Conservation (phyloP, 2,113 vertebrate species). For the Microcebus griseorufus region DNA sequence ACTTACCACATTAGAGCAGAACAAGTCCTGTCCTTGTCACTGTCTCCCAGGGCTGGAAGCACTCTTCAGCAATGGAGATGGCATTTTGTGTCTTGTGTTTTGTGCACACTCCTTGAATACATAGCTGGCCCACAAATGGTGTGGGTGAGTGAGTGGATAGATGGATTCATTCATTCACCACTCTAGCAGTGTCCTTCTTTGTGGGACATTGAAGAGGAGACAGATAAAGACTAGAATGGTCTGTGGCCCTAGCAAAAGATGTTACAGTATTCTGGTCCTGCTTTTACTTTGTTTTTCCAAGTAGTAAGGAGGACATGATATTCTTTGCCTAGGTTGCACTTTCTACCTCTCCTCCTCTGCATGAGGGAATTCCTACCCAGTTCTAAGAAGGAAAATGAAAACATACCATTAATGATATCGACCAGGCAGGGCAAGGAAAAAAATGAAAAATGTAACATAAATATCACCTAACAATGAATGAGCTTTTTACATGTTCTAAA, state of each 20-base stretch:
- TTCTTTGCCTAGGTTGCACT: not conserved
- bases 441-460: not conserved
- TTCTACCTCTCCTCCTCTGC: not conserved
- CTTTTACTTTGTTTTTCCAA: not conserved
- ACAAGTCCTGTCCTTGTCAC: not conserved
- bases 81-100: not conserved
- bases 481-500: not conserved
- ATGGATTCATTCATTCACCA: not conserved
- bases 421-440: not conserved
- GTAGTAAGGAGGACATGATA: not conserved
- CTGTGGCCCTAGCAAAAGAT: not conserved
- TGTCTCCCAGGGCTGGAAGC: not conserved
- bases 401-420: not conserved
- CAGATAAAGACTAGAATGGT: not conserved
- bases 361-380: not conserved
- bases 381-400: slow-evolving; percentile 32
- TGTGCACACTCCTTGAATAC: not conserved
- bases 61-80: not conserved
- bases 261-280: not conserved
- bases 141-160: not conserved
- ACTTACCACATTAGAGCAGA: not conserved
- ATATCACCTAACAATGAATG: not conserved
- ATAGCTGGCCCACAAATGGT: not conserved
- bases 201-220: not conserved
- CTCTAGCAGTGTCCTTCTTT: not conserved